phyloP scores from a whole-genome alignment of 2,888 invertebrate genomes.

The Allacma fusca region DNA sequence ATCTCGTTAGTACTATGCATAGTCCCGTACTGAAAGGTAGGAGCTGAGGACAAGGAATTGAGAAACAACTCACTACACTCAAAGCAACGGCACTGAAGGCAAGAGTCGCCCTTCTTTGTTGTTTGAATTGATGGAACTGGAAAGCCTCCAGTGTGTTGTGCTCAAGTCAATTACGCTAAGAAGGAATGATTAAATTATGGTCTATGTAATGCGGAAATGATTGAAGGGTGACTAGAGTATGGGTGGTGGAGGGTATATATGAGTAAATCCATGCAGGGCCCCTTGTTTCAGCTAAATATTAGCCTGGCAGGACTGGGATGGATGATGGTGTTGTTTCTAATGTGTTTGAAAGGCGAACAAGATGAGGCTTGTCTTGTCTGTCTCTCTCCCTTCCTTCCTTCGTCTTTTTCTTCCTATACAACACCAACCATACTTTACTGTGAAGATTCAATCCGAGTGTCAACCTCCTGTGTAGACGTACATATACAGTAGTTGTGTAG shows the following conservation, averaged over 20 bases:
- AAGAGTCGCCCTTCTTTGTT: background rate
- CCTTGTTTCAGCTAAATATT: slow-evolving; percentile 16
- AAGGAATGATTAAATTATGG: slow-evolving; percentile 46
- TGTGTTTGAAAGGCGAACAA: slow-evolving; percentile 27
- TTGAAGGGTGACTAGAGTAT: slow-evolving; percentile 42
- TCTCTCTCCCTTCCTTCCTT: background rate
- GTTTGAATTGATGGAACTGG: slow-evolving; percentile 2
- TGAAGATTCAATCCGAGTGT: background rate
- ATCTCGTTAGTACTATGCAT: too few species aligned
- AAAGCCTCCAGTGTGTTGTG: slow-evolving; percentile 38
- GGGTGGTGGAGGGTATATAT: background rate
- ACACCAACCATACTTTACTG: background rate
- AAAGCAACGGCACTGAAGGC: background rate
- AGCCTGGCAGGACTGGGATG: background rate
- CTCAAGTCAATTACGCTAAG: slow-evolving; percentile 46
- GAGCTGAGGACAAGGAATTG: background rate
- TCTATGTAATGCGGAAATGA: slow-evolving; percentile 45
- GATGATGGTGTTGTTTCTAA: slow-evolving; percentile 22
- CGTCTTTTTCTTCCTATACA: background rate
- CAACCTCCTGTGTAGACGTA: background rate
- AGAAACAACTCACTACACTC: background rate
- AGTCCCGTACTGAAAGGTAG: too few species aligned
- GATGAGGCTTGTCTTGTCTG: slow-evolving; percentile 36
- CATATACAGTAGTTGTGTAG: background rate
- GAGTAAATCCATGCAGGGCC: background rate